Conservation (phyloP, 1,140 invertebrate genomes). For the Manduca sexta region DNA sequence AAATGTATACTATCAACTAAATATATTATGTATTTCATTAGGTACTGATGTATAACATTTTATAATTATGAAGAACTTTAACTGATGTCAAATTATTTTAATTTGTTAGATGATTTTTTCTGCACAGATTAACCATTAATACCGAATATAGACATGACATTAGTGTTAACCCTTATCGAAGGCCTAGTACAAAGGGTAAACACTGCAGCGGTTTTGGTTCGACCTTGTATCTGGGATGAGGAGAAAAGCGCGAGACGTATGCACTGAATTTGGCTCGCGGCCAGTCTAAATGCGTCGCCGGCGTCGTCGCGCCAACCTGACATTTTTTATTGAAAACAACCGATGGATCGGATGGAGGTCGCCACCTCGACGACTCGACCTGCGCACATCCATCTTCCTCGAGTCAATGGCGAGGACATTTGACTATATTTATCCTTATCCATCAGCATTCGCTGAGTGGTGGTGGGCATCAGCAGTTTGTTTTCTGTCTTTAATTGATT, state of each 20-base stretch:
- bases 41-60: too few species aligned
- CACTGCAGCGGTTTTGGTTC: slow-evolving; percentile 23
- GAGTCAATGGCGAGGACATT: slow-evolving; percentile 67
- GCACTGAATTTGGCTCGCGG: slow-evolving; percentile 48
- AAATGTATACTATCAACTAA: too few species aligned
- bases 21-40: too few species aligned
- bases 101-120: too few species aligned
- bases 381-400: slow-evolving; percentile 60
- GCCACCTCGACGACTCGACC: slow-evolving; percentile 45
- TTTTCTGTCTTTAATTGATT: slow-evolving; percentile 22
- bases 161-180: neutral
- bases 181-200: neutral
- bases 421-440: slow-evolving; percentile 51
- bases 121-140: too few species aligned
- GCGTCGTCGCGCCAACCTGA: slow-evolving; percentile 62
- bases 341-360: slow-evolving; percentile 47
- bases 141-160: neutral
- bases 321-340: slow-evolving; percentile 70
- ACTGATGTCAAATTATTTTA: too few species aligned
- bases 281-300: slow-evolving; percentile 65
- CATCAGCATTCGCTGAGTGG: slow-evolving; percentile 26
- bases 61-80: too few species aligned
- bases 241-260: slow-evolving; percentile 38
- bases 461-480: slow-evolving; percentile 6
- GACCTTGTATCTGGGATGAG: slow-evolving; percentile 52